phyloP scores from a whole-genome alignment of 2,888 invertebrate species.

The Atherix ibis region DNA sequence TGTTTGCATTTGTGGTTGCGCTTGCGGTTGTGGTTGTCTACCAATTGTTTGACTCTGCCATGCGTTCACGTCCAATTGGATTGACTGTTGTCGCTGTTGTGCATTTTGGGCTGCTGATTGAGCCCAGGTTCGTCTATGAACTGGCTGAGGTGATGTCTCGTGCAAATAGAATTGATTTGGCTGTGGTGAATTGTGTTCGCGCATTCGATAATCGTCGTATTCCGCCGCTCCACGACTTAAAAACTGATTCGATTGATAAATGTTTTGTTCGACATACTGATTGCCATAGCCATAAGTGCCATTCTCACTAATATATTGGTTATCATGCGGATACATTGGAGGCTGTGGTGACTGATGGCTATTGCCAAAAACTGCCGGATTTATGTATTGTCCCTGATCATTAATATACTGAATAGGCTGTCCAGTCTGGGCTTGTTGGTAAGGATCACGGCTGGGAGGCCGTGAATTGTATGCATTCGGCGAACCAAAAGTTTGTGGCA shows the following conservation, averaged over 20 bases:
- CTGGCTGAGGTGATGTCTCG: constrained; percentile 40
- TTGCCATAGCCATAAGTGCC: constrained; percentile 11
- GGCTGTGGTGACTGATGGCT: constrained; percentile 37
- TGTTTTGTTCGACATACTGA: constrained; percentile 11
- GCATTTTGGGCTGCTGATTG: constrained; percentile 32
- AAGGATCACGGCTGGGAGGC: constrained; percentile 31
- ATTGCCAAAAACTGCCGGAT: constrained; percentile 28
- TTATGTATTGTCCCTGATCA: constrained; percentile 30
- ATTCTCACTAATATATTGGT: constrained; percentile 38
- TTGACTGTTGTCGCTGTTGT: constrained; percentile 23
- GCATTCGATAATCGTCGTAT: constrained; percentile 35
- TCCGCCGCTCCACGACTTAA: constrained; percentile 30
- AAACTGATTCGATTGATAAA: constrained; percentile 17
- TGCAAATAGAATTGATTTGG: constrained; percentile 62
- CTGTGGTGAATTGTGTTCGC: constrained; percentile 23
- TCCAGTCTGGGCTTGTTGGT: constrained; percentile 23
- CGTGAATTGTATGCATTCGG: constrained; percentile 26
- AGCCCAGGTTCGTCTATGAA: constrained; percentile 51
- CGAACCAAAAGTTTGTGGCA: constrained; percentile 26
- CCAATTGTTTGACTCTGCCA: constrained; percentile 27
- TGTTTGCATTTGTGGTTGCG: constrained; percentile 16
- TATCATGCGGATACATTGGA: constrained; percentile 35
- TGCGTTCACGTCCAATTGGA: constrained; percentile 26
- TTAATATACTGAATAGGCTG: constrained; percentile 33
- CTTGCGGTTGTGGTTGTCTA: no score